Conservation (phyloP, 1,140 invertebrate species). For the Elysia chlorotica region DNA sequence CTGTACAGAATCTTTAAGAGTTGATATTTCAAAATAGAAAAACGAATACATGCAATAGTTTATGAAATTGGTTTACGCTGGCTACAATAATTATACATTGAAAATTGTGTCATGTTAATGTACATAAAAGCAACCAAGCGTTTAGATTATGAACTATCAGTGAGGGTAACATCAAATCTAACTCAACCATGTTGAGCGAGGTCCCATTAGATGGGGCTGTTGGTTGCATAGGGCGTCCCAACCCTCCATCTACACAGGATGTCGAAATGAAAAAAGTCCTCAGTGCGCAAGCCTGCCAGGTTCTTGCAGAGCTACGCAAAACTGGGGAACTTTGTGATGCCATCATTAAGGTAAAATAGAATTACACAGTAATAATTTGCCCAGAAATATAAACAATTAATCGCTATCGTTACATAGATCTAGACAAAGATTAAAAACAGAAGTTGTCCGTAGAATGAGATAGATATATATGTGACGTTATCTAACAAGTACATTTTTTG, state of each 20-base stretch:
- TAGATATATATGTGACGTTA: too few species aligned
- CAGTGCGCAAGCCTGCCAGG: conserved; percentile 34
- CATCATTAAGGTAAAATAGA: conserved; percentile 75
- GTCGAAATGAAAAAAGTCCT: conserved; percentile 31
- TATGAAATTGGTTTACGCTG: neutral
- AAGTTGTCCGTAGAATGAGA: too few species aligned
- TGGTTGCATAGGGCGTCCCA: conserved; percentile 10
- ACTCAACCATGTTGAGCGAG: conserved; percentile 14
- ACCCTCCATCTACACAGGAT: conserved; percentile 4
- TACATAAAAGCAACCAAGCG: neutral
- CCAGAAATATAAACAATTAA: too few species aligned
- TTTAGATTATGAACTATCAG: neutral
- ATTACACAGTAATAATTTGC: too few species aligned
- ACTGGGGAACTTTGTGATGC: conserved; percentile 83
- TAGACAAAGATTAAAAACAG: too few species aligned
- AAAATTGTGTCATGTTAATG: conserved; percentile 8
- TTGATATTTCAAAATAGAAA: too few species aligned
- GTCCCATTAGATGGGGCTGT: conserved; percentile 13
- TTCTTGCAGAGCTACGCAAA: conserved; percentile 60
- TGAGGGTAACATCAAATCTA: conserved; percentile 11
- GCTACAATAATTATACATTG: conserved; percentile 4
- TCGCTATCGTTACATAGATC: too few species aligned
- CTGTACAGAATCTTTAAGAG: neutral
- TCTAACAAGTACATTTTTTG: too few species aligned
- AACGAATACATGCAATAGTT: too few species aligned